A percentile compares a stretch with the other conserved stretches of the same genome.
phyloP scores from a whole-genome alignment of 2,113 vertebrate genomes.

The Mohoua ochrocephala region DNA sequence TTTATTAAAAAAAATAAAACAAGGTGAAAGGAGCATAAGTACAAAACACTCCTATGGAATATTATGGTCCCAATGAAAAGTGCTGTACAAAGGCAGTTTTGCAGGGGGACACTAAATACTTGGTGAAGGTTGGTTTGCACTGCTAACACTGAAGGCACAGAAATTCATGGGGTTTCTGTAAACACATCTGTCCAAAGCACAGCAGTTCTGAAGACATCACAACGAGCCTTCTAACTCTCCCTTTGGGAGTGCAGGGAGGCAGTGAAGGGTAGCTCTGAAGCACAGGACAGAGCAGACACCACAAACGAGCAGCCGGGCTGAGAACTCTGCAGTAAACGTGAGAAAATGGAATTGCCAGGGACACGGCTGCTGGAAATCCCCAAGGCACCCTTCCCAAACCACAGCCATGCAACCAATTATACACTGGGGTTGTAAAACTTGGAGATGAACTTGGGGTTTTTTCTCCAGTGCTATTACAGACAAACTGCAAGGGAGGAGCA shows the following conservation, averaged over 20 bases:
- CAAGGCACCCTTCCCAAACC: neutral
- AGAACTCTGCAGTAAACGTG: neutral
- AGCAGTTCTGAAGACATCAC: neutral
- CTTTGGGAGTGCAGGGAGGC: rapidly evolving
- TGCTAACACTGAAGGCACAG: neutral
- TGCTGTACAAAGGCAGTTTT: neutral
- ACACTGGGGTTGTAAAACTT: neutral
- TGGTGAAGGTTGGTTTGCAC: neutral
- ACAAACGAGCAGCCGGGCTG: neutral
- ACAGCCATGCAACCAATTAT: neutral
- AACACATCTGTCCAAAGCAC: neutral
- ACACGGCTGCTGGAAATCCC: neutral
- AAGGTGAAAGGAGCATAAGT: neutral
- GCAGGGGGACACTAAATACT: neutral
- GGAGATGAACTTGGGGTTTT: neutral
- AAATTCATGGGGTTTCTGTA: neutral
- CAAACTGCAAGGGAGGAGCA: neutral
- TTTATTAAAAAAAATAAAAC: neutral
- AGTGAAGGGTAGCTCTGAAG: neutral
- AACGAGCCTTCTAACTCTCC: neutral
- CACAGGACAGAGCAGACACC: neutral
- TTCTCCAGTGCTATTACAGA: neutral
- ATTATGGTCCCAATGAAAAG: neutral
- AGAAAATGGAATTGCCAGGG: neutral
- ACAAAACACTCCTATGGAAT: neutral